Evolutionary conservation across 2,113 vertebrate species (phyloP), one percentile per base, ranked within the genome.

Genomic region (Perccottus glenii): DNA sequence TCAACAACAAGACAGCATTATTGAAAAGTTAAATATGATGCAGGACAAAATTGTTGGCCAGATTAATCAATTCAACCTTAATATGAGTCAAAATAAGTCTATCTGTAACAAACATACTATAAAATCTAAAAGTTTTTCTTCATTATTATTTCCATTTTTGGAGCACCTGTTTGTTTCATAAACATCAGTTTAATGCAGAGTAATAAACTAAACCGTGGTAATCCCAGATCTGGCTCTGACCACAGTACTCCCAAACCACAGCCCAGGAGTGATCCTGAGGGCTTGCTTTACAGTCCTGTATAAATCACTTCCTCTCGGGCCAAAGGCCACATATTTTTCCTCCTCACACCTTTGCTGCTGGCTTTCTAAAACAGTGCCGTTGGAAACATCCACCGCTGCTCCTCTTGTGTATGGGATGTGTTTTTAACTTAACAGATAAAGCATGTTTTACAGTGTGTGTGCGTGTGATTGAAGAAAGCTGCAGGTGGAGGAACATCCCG

Each of bases 281-380:
- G 77, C 70, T 84, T 53, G 63, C 61, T 86, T 87, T 85, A 73
- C 42, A 83, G 75, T 82, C 81, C 76, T 71, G 73, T 68, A 86
- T 89, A 92, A 90, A 90, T 90, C 87, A 85, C 81, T 86, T 86
- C 80, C 82, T 83, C 38, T 64, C 6, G 61, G 85, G 85, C 81
- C 81, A 84, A 82, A 84, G 82, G 87, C 58, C 85, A 84, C 82
- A 79, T 83, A 61, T 85, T 87, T 86, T 84, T 80, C 64, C 80
- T 82, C 45, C 75, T 85, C 86, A 80, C 81, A 85, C 86, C 83
- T 89, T 86, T 85, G 50, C 68, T 68, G 62, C 71, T 75, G 77
- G 68, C 63, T 84, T 46, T 81, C 67, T 78, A 69, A 86, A 85
- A 80, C 77, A 87, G 67, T 33, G 77, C 71, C 72, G 79, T 88